Evolutionary conservation across 2,888 invertebrate genomes (phyloP), one percentile per base, ranked within the genome.

Genomic region (Volucella inflata): DNA sequence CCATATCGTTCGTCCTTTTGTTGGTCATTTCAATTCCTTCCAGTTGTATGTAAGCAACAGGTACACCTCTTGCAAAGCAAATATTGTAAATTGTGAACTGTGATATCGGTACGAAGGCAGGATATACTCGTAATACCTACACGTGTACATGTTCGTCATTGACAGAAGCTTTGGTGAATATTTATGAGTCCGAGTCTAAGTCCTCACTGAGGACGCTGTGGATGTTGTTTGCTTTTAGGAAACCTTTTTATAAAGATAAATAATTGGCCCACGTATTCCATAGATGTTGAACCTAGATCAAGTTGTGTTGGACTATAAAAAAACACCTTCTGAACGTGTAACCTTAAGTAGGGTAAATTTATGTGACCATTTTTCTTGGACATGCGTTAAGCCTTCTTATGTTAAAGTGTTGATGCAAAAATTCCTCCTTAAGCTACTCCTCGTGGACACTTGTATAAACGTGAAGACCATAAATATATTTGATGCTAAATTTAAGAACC

Each of bases 1-100:
- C 0, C 1, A 21, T 4, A 0, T 21, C 21, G 21, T 8, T 50
- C 0, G 2, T n/a, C n/a, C n/a, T n/a, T n/a, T n/a, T n/a, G n/a
- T n/a, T 78, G 70, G 70, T 16, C 16, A 55, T 70, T 62, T 62
- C 65, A 70, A 14, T 46, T 70, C 17, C 53, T 44, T 46, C 46
- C 44, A 14, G 17, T 11, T 16, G 21, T 21, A 21, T 50, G n/a
- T 14, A 36, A 16, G 50, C 12, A 50, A 12, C 55, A 30, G 38
- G 36, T 50, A 42, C 11, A 46, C 17, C 30, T 72, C n/a, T 44
- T 17, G 0, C 36, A 2, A 2, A 2, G 30, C 11, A 17, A 17
- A 51, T 38, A 50, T 11, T 51, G 10, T 8, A 3, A 16, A 17
- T 70, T 3, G 67, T 44, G 38, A 60, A 60, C 21, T 30, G 51